Conservation (phyloP, 1,140 invertebrate species). For the Procambarus clarkii region DNA sequence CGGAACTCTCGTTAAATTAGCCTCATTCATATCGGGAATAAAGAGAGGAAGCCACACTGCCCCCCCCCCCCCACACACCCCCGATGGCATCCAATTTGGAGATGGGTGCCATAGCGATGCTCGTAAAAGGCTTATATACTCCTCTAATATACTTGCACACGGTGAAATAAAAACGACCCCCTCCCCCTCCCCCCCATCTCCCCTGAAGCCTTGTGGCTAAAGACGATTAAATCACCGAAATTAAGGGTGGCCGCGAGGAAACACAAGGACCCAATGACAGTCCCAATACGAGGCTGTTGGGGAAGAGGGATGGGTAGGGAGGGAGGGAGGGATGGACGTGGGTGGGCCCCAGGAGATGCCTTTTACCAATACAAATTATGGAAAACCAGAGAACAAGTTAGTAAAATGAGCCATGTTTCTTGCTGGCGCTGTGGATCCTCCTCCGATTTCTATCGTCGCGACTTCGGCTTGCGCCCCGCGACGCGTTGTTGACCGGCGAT, state of each 20-base stretch:
- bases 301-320: neutral
- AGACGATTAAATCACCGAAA: slow-evolving; percentile 17
- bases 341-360: slow-evolving; percentile 5
- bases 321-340: slow-evolving; percentile 4
- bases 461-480: slow-evolving; percentile 11
- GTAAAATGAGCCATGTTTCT: slow-evolving; percentile 60
- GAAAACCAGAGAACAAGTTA: slow-evolving; percentile 61
- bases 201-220: neutral
- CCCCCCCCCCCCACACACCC: neutral
- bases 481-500: no score
- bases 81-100: slow-evolving; percentile 49
- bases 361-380: slow-evolving; percentile 60
- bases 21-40: neutral
- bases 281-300: neutral
- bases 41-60: neutral
- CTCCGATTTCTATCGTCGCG: slow-evolving; percentile 2
- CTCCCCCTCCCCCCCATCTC: neutral
- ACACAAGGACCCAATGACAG: slow-evolving; percentile 18
- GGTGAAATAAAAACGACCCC: slow-evolving; percentile 18
- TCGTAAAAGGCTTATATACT: slow-evolving; percentile 41
- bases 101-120: slow-evolving; percentile 33
- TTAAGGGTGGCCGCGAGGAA: neutral
- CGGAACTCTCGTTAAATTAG: slow-evolving; percentile 1
- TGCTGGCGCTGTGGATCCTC: slow-evolving; percentile 1
- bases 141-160: slow-evolving; percentile 45